Percentiles rank a stretch among this genome's conserved stretches.
phyloP scores from a whole-genome alignment of 2,888 invertebrate genomes.

The Ommatoiulus sabulosus region DNA sequence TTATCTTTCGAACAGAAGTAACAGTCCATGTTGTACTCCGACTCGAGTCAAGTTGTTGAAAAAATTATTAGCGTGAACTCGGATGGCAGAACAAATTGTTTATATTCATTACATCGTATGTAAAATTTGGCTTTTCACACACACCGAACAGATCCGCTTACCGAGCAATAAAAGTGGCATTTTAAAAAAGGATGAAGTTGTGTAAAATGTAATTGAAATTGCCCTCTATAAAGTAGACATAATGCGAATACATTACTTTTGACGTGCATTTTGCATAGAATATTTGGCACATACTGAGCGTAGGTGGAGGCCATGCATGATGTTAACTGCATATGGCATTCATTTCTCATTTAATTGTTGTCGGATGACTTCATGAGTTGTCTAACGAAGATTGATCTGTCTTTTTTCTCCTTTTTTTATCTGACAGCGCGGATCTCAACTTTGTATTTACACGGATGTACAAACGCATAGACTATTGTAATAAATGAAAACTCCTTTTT shows the following conservation, averaged over 20 bases:
- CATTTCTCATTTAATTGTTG: slow-evolving; percentile 51
- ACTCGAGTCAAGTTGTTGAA: too few species aligned
- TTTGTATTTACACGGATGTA: slow-evolving; percentile 40
- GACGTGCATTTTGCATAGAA: not conserved
- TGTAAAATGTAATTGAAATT: too few species aligned
- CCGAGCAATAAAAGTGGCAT: too few species aligned
- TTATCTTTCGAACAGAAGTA: too few species aligned
- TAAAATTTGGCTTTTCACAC: too few species aligned
- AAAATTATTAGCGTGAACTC: too few species aligned
- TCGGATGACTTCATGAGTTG: slow-evolving; percentile 52
- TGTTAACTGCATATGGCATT: slow-evolving; percentile 26
- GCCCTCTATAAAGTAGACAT: too few species aligned
- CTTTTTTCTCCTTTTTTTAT: slow-evolving; percentile 37
- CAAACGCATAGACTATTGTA: slow-evolving; percentile 4
- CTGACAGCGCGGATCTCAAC: slow-evolving; percentile 16
- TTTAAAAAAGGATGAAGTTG: too few species aligned
- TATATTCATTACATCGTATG: too few species aligned
- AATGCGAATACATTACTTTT: not conserved
- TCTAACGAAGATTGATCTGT: slow-evolving; percentile 53
- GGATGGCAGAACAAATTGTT: too few species aligned
- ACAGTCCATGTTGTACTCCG: too few species aligned
- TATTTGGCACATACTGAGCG: not conserved
- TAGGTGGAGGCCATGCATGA: not conserved
- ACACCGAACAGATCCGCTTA: too few species aligned
- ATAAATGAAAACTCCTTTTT: slow-evolving; percentile 42